phyloP scores from a whole-genome alignment of 1,140 invertebrate genomes.

The Aphaenogaster floridana region DNA sequence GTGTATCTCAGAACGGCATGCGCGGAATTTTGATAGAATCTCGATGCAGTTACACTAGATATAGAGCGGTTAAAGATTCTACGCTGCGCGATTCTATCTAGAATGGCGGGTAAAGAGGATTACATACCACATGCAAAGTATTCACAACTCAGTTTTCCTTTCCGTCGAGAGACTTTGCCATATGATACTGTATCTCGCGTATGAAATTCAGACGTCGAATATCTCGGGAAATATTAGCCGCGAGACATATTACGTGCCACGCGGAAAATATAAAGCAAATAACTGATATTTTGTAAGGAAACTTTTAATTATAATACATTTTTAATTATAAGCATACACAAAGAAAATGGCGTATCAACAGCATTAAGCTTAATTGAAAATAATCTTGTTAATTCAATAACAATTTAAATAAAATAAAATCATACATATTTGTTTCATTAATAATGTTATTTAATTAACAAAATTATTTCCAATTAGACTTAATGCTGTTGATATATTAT shows the following conservation, averaged over 20 bases:
- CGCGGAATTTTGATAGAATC: constrained; percentile 57
- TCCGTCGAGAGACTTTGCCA: constrained; percentile 3
- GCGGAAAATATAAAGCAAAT: neutral
- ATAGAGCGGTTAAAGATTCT: constrained; percentile 37
- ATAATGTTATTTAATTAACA: too few relatives aligned
- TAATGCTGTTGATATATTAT: too few relatives aligned
- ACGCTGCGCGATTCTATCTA: constrained; percentile 1
- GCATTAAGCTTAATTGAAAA: too few relatives aligned
- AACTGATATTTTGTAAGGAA: neutral
- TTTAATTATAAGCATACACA: neutral
- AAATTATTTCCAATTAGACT: too few relatives aligned
- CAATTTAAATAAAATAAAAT: too few relatives aligned
- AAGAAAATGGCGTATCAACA: too few relatives aligned
- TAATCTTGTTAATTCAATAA: too few relatives aligned
- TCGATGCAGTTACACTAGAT: constrained; percentile 8
- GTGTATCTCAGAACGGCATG: constrained; percentile 3
- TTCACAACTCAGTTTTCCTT: constrained; percentile 46
- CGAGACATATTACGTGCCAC: neutral
- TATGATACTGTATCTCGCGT: neutral
- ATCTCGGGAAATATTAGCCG: neutral
- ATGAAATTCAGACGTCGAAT: neutral
- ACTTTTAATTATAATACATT: neutral
- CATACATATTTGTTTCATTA: too few relatives aligned
- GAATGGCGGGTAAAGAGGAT: constrained; percentile 44
- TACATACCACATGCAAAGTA: constrained; percentile 35